Conservation (phyloP, 2,797 vertebrate species). For the Scleropages formosus region DNA sequence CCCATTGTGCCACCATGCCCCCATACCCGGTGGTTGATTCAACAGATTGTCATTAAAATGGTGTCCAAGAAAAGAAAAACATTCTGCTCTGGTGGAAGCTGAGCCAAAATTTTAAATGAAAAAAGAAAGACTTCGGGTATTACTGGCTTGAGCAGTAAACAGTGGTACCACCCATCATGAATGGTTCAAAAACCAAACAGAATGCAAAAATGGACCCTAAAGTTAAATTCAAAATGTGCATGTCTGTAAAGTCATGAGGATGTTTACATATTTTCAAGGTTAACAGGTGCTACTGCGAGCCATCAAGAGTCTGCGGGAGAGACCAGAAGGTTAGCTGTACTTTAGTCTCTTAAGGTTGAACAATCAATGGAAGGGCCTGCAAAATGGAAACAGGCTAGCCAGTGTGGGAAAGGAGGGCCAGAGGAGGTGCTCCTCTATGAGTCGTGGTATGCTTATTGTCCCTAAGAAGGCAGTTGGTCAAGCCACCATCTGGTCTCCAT, state of each 20-base stretch:
- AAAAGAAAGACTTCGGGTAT: not conserved
- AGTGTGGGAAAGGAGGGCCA: not conserved
- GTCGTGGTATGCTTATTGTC: too few species aligned
- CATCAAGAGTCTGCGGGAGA: not conserved
- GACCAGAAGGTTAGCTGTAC: not conserved
- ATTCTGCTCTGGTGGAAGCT: not conserved
- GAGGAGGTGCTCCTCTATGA: not conserved
- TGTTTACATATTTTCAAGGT: not conserved
- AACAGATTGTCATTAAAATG: too few species aligned
- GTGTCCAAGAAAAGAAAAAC: not conserved
- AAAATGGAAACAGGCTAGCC: not conserved
- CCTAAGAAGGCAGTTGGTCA: too few species aligned
- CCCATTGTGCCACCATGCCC: too few species aligned
- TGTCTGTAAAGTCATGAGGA: not conserved
- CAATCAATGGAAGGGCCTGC: not conserved
- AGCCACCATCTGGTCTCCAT: too few species aligned
- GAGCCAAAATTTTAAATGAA: not conserved
- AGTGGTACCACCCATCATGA: not conserved
- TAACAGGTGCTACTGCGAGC: constrained; percentile 4
- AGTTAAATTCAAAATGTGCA: not conserved
- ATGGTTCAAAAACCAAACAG: not conserved
- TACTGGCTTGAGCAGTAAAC: not conserved
- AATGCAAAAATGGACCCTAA: not conserved
- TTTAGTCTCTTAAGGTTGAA: constrained; percentile 1
- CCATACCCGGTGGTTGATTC: too few species aligned